Evolutionary conservation across 35 echinoderm and acorn worm genomes (phyloP), one percentile per base, ranked within the genome.

Genomic region (Ptychodera flava): DNA sequence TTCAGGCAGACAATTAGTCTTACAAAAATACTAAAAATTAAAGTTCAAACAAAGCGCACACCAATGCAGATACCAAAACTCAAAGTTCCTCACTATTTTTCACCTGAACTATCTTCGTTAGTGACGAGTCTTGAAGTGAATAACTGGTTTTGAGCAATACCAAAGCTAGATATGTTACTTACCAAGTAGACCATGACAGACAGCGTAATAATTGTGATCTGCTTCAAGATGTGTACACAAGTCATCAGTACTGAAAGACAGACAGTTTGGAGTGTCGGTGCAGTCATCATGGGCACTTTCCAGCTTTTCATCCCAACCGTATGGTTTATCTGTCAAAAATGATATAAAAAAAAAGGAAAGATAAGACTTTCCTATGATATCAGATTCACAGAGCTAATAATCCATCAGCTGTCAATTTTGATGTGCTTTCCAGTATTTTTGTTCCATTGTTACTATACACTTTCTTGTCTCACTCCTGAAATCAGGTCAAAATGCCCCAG

Each of bases 121-220:
- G n/a, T n/a, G n/a, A n/a, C n/a, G n/a, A n/a, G n/a, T n/a, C n/a
- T n/a, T n/a, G n/a, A n/a, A n/a, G n/a, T n/a, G n/a, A n/a, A n/a
- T n/a, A n/a, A n/a, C n/a, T n/a, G n/a, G n/a, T n/a, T n/a, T n/a
- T n/a, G n/a, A n/a, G n/a, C n/a, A n/a, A n/a, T n/a, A n/a, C n/a
- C n/a, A n/a, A n/a, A n/a, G n/a, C n/a, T n/a, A n/a, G n/a, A n/a
- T n/a, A 64, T 12, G 22, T 12, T 64, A 89, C 92, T 91, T 36
- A 99, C 96, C 89, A 28, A 99, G 81, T 16, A 99, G 78, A n/a
- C 93, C 87, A 92, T 99, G 93, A 76, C 93, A 91, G 22, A 92
- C 81, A 32, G 96, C 96, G 77, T 94, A 99, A 82, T 99, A 99
- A 82, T 99, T 99, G 79, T 99, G 96, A 79, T 99, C 96, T 76